These are phyloP conservation scores for Amblyopsis hoosieri DNA, from an alignment of 2,797 vertebrate species.

Conservation along the genomic window DNA sequence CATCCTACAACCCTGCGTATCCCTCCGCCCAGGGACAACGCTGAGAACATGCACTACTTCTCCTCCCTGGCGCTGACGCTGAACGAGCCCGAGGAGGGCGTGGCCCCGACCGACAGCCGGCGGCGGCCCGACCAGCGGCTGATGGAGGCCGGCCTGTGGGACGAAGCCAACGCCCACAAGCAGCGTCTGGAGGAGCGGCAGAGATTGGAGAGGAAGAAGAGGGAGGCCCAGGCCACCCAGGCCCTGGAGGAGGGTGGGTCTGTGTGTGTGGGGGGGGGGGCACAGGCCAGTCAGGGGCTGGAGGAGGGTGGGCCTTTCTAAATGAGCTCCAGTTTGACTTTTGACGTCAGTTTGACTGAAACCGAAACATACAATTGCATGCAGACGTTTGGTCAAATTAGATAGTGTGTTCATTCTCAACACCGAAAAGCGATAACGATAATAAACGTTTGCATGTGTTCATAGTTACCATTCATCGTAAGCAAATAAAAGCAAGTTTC, in stretches of 20 bases:
- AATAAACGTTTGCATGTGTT: too few species aligned
- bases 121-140: constrained; percentile 90
- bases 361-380: too few species aligned
- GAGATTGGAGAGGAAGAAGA: constrained; percentile 84
- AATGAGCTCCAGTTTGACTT: too few species aligned
- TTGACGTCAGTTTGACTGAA: too few species aligned
- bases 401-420: too few species aligned
- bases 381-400: too few species aligned
- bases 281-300: constrained; percentile 79
- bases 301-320: constrained; percentile 81
- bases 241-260: constrained; percentile 85
- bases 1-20: not conserved
- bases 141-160: constrained; percentile 94
- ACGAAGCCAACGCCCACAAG: constrained; percentile 91
- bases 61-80: constrained; percentile 91
- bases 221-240: constrained; percentile 83
- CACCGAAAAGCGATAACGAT: too few species aligned
- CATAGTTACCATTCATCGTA: too few species aligned
- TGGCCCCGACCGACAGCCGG: constrained; percentile 91
- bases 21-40: constrained; percentile 81
- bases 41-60: constrained; percentile 97
- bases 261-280: constrained; percentile 70
- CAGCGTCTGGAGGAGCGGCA: constrained; percentile 92
- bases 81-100: constrained; percentile 85
- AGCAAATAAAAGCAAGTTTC: too few species aligned